Evolutionary conservation across 1,140 invertebrate species (phyloP).

Genomic region (Hydropsyche tenuis): DNA sequence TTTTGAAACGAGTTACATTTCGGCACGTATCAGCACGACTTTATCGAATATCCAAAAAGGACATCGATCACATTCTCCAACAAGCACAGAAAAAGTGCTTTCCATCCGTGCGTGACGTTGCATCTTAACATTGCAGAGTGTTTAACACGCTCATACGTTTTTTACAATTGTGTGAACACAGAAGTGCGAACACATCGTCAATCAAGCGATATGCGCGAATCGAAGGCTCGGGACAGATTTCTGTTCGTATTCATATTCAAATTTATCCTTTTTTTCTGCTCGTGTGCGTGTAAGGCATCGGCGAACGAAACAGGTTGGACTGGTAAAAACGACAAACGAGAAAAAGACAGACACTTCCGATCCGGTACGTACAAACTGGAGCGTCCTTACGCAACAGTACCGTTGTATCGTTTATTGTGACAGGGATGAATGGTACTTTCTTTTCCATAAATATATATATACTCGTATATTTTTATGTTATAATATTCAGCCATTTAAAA

Average conservation of each 20-base stretch:
- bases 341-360: constrained; percentile 36
- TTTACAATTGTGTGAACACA: constrained; percentile 38
- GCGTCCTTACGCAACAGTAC: constrained; percentile 37
- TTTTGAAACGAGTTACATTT: background rate
- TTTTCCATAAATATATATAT: too few relatives aligned
- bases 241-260: background rate
- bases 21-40: background rate
- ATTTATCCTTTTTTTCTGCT: background rate
- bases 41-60: background rate
- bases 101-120: background rate
- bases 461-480: too few relatives aligned
- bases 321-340: background rate
- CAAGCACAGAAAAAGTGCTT: background rate
- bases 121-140: background rate
- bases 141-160: constrained; percentile 1
- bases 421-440: too few relatives aligned
- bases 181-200: constrained; percentile 33
- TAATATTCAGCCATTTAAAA: too few relatives aligned
- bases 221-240: too few relatives aligned
- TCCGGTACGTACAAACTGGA: constrained; percentile 27
- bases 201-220: constrained; percentile 37
- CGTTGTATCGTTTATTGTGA: background rate
- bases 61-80: constrained; percentile 8
- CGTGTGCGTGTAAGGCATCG: too few relatives aligned
- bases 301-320: constrained; percentile 23